Conservation (phyloP, 2,113 vertebrate species). For the Pangasianodon gigas region DNA sequence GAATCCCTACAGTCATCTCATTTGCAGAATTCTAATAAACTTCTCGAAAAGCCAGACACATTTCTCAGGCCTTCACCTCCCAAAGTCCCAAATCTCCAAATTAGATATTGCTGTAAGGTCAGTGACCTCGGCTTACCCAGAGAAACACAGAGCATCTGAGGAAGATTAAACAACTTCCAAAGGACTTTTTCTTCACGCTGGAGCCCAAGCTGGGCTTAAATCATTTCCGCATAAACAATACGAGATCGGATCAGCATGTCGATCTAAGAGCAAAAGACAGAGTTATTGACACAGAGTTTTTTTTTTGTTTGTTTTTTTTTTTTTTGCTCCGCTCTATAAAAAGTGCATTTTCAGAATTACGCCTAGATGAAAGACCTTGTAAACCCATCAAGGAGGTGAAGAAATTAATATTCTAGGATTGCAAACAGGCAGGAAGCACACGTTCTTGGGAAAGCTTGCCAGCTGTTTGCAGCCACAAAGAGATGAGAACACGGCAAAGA, state of each 20-base stretch:
- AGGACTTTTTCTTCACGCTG: constrained; percentile 32
- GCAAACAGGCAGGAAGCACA: constrained; percentile 10
- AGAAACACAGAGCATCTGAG: constrained; percentile 19
- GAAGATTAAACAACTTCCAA: constrained; percentile 30
- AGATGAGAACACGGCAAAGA: not conserved
- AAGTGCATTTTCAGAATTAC: constrained; percentile 48
- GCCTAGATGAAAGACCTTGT: constrained; percentile 37
- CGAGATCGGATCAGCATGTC: constrained; percentile 1
- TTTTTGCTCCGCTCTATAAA: constrained; percentile 32
- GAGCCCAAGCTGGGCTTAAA: constrained; percentile 30
- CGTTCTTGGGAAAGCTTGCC: not conserved
- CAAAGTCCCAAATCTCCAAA: constrained; percentile 49
- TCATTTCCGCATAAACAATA: constrained; percentile 30
- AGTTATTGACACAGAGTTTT: constrained; percentile 26
- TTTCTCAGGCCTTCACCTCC: constrained; percentile 37
- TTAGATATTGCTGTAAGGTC: constrained; percentile 51
- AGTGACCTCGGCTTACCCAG: constrained; percentile 44
- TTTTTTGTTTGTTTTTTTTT: no score
- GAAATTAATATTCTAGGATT: constrained; percentile 46
- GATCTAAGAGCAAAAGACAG: constrained; percentile 22
- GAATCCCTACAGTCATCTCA: constrained; percentile 49
- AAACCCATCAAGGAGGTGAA: constrained; percentile 42
- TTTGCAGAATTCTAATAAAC: constrained; percentile 59
- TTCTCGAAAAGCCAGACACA: constrained; percentile 51
- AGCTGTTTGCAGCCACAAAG: not conserved